Conservation (phyloP, 2,797 vertebrate genomes). For the Gymnopithys bicolor region DNA sequence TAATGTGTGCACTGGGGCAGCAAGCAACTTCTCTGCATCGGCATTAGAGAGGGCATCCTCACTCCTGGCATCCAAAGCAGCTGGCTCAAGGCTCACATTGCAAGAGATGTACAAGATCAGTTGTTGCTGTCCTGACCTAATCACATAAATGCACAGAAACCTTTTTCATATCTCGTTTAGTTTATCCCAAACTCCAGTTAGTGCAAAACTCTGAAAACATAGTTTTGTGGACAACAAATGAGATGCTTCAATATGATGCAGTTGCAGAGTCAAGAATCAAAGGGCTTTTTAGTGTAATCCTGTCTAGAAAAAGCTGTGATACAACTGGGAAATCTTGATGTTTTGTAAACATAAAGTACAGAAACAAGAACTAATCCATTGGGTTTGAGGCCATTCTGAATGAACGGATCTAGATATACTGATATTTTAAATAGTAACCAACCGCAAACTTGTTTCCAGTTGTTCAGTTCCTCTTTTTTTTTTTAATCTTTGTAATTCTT, state of each 20-base stretch:
- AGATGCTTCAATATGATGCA: background rate
- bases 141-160: background rate
- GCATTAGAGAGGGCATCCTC: background rate
- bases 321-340: background rate
- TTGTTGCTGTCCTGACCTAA: background rate
- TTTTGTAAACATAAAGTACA: background rate
- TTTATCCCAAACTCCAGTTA: background rate
- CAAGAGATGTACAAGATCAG: background rate
- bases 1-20: background rate
- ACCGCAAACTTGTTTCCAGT: background rate
- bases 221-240: background rate
- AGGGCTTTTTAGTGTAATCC: background rate
- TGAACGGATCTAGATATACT: background rate
- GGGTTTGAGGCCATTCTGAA: background rate
- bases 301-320: background rate
- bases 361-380: background rate
- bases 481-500: background rate
- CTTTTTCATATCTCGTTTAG: background rate
- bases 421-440: background rate
- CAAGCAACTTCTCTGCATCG: background rate
- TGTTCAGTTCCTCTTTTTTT: conserved; percentile 11
- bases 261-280: background rate
- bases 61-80: background rate
- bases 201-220: background rate
- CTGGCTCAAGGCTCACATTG: background rate